Evolutionary conservation across 1,140 invertebrate species (phyloP).

Genomic region (Penaeus chinensis): DNA sequence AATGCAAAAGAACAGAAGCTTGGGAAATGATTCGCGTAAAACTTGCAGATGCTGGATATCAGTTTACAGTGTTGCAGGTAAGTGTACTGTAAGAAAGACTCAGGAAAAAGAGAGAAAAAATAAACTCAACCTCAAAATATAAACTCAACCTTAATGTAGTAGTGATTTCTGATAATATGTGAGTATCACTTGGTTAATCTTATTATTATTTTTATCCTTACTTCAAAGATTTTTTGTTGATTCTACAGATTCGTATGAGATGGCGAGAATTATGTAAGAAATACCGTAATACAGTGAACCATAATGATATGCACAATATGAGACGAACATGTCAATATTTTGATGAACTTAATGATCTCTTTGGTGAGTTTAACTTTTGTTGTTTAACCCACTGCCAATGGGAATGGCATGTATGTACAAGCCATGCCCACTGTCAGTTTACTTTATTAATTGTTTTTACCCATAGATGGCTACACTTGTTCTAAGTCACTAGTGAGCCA

Average conservation of each 20-base stretch:
- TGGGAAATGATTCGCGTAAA: constrained; percentile 47
- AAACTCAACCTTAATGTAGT: background rate
- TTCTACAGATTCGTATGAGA: constrained; percentile 47
- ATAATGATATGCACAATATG: constrained; percentile 39
- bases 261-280: constrained; percentile 52
- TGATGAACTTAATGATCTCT: constrained; percentile 45
- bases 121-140: background rate
- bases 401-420: no score
- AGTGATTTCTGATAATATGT: background rate
- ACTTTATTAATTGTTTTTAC: no score
- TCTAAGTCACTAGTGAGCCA: no score
- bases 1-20: constrained; percentile 54
- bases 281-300: constrained; percentile 41
- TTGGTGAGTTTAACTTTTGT: constrained; percentile 31
- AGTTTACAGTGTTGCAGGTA: constrained; percentile 54
- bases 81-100: background rate
- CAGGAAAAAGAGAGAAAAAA: background rate
- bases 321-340: constrained; percentile 46
- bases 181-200: no score
- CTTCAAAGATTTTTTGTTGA: no score
- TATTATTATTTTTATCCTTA: no score
- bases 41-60: constrained; percentile 33
- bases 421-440: no score
- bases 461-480: no score
- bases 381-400: background rate